Evolutionary conservation across 2,113 vertebrate species (phyloP), one percentile per base, ranked within the genome.

Genomic region (Catharus fuscescens): DNA sequence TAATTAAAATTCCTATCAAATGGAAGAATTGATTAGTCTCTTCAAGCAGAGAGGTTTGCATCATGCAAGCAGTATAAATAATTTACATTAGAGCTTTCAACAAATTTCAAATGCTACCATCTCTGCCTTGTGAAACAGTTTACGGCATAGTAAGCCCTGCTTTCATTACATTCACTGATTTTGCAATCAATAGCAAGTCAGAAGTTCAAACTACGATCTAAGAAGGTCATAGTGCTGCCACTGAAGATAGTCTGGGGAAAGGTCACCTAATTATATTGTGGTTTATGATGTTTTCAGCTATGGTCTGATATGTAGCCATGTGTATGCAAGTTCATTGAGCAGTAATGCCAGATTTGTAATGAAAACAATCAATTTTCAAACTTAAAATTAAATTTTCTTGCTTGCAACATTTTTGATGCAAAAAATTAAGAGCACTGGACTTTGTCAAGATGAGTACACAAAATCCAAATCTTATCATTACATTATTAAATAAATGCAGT

Each of bases 1-100:
- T 95, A 98, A 97, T 98, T 98, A 98, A 97, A 98, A 96, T 97
- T 97, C 88, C 94, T 94, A 98, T 97, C 96, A 97, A 96, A 93
- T 72, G 62, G 86, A 97, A 97, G 73, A 95, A 97, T 85, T 98
- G 96, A 98, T 98, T 96, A 92, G 89, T 88, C 61, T 97, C 81
- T 96, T 98, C 89, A 97, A 97, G 94, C 91, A 97, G 89, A 96
- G 93, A 96, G 70, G 65, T 84, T 97, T 96, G 83, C 89, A 97
- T 97, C 97, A 92, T 88, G 80, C 71, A 96, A 96, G 88, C 70
- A 96, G 96, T 95, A 95, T 97, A 95, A 98, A 97, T 97, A 93
- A 95, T 97, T 98, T 96, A 96, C 89, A 96, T 97, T 96, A 96
- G 78, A 95, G 88, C 79, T 95, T 97, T 95, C 96, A 93, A 88